These are phyloP conservation scores for Chrysopa pallens DNA, from an alignment of 1,140 invertebrate species.

Conservation along the genomic window DNA sequence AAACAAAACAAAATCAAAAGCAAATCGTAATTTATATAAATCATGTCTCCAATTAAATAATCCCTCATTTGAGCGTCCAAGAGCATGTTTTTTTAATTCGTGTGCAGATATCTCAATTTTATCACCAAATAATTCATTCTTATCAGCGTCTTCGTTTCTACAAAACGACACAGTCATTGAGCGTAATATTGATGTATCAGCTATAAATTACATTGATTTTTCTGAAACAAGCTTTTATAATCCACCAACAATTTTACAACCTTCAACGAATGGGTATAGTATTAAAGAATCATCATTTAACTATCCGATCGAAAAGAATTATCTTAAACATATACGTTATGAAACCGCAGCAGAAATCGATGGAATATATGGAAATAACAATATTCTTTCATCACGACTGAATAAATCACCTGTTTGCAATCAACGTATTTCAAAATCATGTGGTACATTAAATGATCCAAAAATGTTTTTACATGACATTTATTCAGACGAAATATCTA, in stretches of 20 bases:
- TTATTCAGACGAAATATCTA: neutral
- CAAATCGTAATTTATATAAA: neutral
- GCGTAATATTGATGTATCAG: neutral
- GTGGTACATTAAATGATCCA: constrained; percentile 1
- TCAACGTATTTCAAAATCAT: constrained; percentile 13
- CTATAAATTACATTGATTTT: neutral
- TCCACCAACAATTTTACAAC: neutral
- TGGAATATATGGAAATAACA: constrained; percentile 1
- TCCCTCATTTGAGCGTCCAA: neutral
- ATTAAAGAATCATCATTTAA: neutral
- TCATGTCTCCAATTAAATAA: neutral
- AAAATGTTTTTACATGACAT: neutral
- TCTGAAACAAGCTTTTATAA: neutral
- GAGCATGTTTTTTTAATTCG: neutral
- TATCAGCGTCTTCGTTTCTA: neutral
- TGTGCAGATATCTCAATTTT: neutral
- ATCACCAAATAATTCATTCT: neutral
- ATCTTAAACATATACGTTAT: constrained; percentile 20
- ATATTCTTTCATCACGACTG: neutral
- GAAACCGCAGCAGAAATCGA: constrained; percentile 11
- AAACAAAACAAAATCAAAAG: neutral
- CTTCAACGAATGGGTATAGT: neutral
- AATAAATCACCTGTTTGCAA: constrained; percentile 3
- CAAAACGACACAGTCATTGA: neutral
- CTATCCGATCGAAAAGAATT: constrained; percentile 10